Evolutionary conservation across 1,140 invertebrate species (phyloP).

Genomic region (Heliconius hermathena): DNA sequence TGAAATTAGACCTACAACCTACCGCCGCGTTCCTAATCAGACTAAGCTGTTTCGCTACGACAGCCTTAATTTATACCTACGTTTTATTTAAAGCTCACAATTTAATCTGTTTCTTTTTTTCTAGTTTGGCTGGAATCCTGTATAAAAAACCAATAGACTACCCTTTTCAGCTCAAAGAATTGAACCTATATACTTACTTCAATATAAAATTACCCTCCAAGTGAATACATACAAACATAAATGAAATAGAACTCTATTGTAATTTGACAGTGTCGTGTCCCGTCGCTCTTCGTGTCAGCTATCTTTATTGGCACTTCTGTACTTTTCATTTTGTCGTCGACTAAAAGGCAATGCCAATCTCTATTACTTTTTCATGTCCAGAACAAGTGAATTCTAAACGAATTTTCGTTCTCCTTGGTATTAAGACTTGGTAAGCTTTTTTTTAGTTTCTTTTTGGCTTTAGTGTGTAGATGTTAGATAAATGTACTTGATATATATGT

Average conservation of each 20-base stretch:
- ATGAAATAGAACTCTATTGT: background rate
- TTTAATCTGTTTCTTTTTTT: no score
- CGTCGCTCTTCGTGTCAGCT: background rate
- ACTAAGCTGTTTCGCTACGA: no score
- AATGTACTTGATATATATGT: no score
- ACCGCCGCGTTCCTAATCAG: no score
- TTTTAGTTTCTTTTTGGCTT: background rate
- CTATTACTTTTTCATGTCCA: conserved; percentile 31
- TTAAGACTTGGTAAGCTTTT: background rate
- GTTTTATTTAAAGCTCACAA: no score
- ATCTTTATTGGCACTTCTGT: conserved; percentile 9
- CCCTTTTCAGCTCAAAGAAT: no score
- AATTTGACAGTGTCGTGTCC: background rate
- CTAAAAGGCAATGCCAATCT: conserved; percentile 19
- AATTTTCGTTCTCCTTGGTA: background rate
- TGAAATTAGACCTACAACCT: no score
- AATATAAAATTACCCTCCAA: background rate
- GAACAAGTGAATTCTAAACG: conserved; percentile 24
- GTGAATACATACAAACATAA: background rate
- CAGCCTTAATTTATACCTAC: no score
- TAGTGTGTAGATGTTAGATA: no score
- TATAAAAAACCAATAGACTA: no score
- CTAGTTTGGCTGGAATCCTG: no score
- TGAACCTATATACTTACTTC: no score
- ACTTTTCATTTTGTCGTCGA: background rate